Percentiles rank a stretch among this genome's conserved stretches.
Evolutionary conservation across 2,113 vertebrate genomes (phyloP).

Genomic region (Equus przewalskii): DNA sequence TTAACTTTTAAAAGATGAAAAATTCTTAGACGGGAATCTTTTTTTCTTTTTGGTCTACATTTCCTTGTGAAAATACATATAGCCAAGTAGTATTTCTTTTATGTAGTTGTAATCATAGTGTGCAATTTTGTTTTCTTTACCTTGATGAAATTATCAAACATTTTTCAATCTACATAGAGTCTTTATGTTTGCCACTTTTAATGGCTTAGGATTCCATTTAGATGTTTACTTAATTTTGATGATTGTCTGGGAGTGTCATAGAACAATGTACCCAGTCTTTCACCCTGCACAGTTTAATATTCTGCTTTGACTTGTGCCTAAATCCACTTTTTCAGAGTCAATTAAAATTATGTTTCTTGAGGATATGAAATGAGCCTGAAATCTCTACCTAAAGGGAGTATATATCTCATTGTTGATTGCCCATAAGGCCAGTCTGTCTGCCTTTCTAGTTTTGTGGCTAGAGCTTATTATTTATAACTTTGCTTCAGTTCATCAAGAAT

Average conservation of each 20-base stretch:
- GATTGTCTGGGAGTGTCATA: neutral
- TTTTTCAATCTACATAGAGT: neutral
- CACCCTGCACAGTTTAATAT: neutral
- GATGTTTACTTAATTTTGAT: neutral
- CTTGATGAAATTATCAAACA: neutral
- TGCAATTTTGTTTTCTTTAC: conserved; percentile 42
- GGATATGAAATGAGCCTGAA: neutral
- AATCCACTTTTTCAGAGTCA: neutral
- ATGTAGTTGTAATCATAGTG: neutral
- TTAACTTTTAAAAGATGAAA: neutral
- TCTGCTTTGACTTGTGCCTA: neutral
- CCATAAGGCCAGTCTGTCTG: neutral
- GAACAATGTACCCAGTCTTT: neutral
- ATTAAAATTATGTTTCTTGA: neutral
- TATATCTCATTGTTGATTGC: neutral
- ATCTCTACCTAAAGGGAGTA: neutral
- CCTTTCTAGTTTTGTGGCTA: neutral
- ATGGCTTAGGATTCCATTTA: neutral
- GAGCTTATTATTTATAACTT: neutral
- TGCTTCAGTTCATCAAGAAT: neutral
- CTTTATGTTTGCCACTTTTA: neutral
- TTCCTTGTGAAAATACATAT: neutral
- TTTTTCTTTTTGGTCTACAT: neutral
- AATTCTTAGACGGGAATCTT: neutral
- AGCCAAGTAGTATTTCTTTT: neutral